Base-by-base conservation (phyloP, 2,888 invertebrate genomes). In the Polydrusus cervinus region DNA sequence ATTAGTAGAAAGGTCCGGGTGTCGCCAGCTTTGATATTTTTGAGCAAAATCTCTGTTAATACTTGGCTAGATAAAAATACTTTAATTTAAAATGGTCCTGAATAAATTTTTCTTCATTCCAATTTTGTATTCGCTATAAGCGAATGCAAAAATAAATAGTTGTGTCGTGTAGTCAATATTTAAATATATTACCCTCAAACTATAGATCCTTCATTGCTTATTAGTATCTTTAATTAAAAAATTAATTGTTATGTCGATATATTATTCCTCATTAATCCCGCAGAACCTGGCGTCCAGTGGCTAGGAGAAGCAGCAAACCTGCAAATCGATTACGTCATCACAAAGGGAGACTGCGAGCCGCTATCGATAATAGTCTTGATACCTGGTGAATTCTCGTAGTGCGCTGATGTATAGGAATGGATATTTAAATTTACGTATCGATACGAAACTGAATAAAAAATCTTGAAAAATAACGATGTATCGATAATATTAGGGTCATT, bases 251-350 rank as follows among this genome's bases (percentile, higher is more conserved):
- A 11, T 16, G 57, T 10, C 38, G 38, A 38, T 60, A 16, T 3
- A 1, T 60, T 60, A 38, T 38, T 38, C 34, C 65, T 30, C 34
- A 18, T 34, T 16, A 11, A 3, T 49, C 49, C 65, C 49, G 14
- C 30, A 40, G 49, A 49, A 65, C 34, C 30, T 30, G 10, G 16
- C 30, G 65, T 16, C 65, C 65, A 49, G n/a, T 34, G 49, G 65
- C 34, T 34, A 49, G 30, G 25, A 47, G 65, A 47, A 13, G 34
- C 65, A 62, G 61, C n/a, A 14, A 25, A 14, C 62, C 47, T 62
- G 62, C 62, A 62, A 62, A 62, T 62, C 62, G n/a, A 20, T 47
- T 45, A 45, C 62, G 62, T 62, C 62, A 62, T 62, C 65, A 16
- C 65, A 7, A 30, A 49, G 49, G 47, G 65, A 45, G 16, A 49